phyloP scores from a whole-genome alignment of 2,113 vertebrate genomes.

The Myotis lucifugus region DNA sequence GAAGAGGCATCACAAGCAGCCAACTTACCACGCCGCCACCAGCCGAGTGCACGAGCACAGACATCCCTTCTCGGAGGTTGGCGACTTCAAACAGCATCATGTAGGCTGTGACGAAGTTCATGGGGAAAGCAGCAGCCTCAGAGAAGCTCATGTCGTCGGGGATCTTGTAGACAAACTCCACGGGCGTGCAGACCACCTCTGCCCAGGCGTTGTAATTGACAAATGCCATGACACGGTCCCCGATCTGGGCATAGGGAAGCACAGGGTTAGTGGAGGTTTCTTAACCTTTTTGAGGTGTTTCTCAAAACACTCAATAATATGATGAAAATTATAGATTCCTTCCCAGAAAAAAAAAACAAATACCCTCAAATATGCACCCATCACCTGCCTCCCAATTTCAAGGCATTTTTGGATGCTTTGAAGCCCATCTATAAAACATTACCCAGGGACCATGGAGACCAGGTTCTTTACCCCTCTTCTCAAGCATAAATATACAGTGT shows the following conservation, averaged over 20 bases:
- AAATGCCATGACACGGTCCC: constrained; percentile 97
- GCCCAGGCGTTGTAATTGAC: constrained; percentile 98
- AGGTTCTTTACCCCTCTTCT: not conserved
- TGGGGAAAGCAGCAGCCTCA: constrained; percentile 95
- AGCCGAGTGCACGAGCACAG: constrained; percentile 96
- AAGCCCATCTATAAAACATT: not conserved
- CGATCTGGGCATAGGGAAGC: constrained; percentile 87
- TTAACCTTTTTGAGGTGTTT: not conserved
- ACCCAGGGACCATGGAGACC: not conserved
- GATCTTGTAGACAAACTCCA: constrained; percentile 96
- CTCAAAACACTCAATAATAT: not conserved
- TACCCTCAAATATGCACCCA: not conserved
- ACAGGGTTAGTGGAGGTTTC: not conserved
- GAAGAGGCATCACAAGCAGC: not conserved
- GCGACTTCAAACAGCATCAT: constrained; percentile 99
- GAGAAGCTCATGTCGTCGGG: constrained; percentile 97
- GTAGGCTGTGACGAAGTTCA: constrained; percentile 98
- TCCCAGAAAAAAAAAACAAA: not conserved
- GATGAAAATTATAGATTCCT: not conserved
- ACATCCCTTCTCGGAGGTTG: constrained; percentile 97
- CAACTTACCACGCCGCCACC: constrained; percentile 96
- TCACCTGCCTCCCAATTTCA: not conserved
- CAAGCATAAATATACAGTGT: rapidly evolving
- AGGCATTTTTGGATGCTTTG: not conserved
- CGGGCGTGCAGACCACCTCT: constrained; percentile 95